A percentile compares a stretch with the other conserved stretches of the same genome.
Evolutionary conservation across 2,888 invertebrate genomes (phyloP).

Genomic region (Sarcophaga variegata): DNA sequence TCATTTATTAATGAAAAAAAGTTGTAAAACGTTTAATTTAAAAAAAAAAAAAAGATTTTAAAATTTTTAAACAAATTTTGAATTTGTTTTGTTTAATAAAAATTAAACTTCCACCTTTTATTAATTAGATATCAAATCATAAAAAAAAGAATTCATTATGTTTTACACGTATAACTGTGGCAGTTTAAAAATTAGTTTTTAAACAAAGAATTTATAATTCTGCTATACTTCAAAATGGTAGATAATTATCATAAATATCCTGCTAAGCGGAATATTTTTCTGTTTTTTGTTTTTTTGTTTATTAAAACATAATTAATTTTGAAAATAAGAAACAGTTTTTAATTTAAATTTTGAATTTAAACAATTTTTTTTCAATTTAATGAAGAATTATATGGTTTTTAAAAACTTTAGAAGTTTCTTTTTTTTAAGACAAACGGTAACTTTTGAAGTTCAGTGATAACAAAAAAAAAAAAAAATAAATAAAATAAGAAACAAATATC

Average conservation of each 20-base stretch:
- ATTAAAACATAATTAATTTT: not conserved
- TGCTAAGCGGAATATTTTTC: slow-evolving; percentile 20
- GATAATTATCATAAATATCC: not conserved
- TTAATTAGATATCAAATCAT: not conserved
- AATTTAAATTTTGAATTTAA: slow-evolving; percentile 53
- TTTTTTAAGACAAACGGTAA: slow-evolving; percentile 4
- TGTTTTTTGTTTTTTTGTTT: not conserved
- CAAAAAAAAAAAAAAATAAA: not conserved
- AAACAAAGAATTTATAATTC: no score
- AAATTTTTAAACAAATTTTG: slow-evolving; percentile 53
- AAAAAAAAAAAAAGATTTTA: slow-evolving; percentile 40
- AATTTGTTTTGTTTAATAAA: slow-evolving; percentile 40
- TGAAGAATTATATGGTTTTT: not conserved
- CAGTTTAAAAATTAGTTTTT: not conserved
- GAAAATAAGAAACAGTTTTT: slow-evolving; percentile 23
- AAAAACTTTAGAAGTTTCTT: not conserved
- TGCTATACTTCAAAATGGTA: no score
- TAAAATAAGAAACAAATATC: no score
- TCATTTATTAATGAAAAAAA: slow-evolving; percentile 24
- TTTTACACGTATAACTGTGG: not conserved
- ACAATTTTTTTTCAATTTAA: not conserved
- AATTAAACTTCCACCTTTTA: not conserved
- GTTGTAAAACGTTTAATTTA: slow-evolving; percentile 24
- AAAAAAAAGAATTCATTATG: not conserved
- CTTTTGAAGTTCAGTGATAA: slow-evolving; percentile 35